phyloP scores from a whole-genome alignment of 1,140 invertebrate genomes.

The Rhyzopertha dominica region DNA sequence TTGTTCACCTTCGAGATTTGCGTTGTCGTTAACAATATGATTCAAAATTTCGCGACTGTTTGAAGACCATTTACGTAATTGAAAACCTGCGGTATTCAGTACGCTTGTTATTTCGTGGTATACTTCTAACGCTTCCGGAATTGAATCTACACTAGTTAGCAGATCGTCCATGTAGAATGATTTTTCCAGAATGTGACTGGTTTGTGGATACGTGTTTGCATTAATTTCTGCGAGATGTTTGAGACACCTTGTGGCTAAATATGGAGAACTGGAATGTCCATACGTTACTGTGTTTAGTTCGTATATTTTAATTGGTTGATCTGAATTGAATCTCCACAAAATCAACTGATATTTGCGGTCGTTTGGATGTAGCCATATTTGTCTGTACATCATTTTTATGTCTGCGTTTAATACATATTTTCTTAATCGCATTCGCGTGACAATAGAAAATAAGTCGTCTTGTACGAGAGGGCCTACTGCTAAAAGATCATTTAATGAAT shows the following conservation, averaged over 20 bases:
- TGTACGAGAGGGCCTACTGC: too few relatives aligned
- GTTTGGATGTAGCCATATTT: constrained; percentile 3
- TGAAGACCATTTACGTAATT: too few relatives aligned
- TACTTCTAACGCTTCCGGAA: constrained; percentile 14
- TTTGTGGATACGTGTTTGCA: constrained; percentile 16
- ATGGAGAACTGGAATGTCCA: constrained; percentile 28
- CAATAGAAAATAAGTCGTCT: too few relatives aligned
- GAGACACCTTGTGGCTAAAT: constrained; percentile 30
- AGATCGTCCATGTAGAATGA: constrained; percentile 43
- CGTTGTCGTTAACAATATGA: too few relatives aligned
- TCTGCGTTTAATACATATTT: constrained; percentile 19
- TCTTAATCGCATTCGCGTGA: too few relatives aligned
- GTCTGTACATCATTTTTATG: constrained; percentile 23
- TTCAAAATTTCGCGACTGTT: too few relatives aligned
- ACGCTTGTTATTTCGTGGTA: too few relatives aligned
- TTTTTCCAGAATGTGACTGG: constrained; percentile 21
- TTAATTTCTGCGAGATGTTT: constrained; percentile 21
- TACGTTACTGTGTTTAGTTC: constrained; percentile 25
- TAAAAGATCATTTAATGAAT: too few relatives aligned
- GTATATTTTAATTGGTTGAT: constrained; percentile 12
- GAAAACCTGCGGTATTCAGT: too few relatives aligned
- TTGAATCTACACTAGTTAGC: constrained; percentile 26
- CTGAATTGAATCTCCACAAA: constrained; percentile 13
- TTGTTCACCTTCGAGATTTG: too few relatives aligned
- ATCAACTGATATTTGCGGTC: constrained; percentile 17